Evolutionary conservation across 2,888 invertebrate genomes (phyloP), one percentile per base, ranked within the genome.

Genomic region (Nomada lathburiana): DNA sequence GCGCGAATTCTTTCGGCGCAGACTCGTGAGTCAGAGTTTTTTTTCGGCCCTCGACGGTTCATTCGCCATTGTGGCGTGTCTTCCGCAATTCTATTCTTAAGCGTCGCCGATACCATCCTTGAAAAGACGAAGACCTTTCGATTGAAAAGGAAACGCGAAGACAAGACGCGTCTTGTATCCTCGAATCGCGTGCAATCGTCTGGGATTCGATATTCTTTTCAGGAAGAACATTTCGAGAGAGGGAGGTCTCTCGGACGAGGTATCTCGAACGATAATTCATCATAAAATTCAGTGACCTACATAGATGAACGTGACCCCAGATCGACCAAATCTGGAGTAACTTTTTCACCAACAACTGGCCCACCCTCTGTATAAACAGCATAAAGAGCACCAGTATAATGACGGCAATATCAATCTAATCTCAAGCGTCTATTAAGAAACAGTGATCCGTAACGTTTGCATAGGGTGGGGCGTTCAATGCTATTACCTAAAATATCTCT

Each of bases 371-470:
- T 23, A 26, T n/a, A 44, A 26, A 55, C 42, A 68, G 23, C 55
- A 59, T 47, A 16, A 29, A n/a, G n/a, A n/a, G 11, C 20, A 23
- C 50, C 23, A 23, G 36, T 18, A 57, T 65, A 73, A 73, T 57
- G 47, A 23, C 47, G 36, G 57, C 18, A 67, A 47, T 50, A 50
- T 29, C 10, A 44, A 29, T 10, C 55, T 65, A 64, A 72, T 65
- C 64, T 55, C 26, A 20, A 69, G 44, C 44, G 64, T 70, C 79
- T 79, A 79, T 77, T 77, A 70, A 59, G 78, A 77, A 70, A 77
- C 78, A 70, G 63, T 78, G 79, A 80, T 23, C 78, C 79, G 78
- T 70, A n/a, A 80, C 79, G 52, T 65, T 57, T 26, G 20, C 29
- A 26, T 18, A 60, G 64, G 78, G 79, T 36, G 78, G 70, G 79